A percentile compares a stretch with the other conserved stretches of the same genome.
Conservation (phyloP, 2,113 vertebrate species). For the Columbina picui region DNA sequence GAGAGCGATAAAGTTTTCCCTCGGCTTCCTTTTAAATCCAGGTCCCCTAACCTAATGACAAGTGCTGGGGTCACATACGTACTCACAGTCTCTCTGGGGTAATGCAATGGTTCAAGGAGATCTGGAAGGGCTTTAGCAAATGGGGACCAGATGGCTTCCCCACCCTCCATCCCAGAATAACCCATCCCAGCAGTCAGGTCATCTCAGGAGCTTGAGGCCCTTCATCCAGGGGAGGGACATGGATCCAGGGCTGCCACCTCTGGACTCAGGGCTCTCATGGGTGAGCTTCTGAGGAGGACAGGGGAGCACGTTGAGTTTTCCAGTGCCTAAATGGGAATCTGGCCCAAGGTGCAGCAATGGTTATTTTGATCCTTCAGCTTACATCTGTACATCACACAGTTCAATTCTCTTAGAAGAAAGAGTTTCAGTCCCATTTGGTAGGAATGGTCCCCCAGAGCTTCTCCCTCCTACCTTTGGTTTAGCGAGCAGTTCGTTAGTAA, state of each 20-base stretch:
- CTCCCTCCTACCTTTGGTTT: background rate
- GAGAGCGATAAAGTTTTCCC: no score
- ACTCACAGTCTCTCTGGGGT: background rate
- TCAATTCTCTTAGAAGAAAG: background rate
- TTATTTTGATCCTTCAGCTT: background rate
- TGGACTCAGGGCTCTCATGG: background rate
- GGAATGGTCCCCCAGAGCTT: background rate
- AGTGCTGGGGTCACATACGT: background rate
- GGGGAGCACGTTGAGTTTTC: background rate
- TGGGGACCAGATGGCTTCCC: rapidly evolving
- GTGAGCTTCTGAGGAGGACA: background rate
- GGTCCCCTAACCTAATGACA: background rate
- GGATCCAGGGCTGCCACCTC: background rate
- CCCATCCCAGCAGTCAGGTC: background rate
- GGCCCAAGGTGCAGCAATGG: background rate
- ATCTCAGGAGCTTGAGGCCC: background rate
- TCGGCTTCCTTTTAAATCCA: background rate
- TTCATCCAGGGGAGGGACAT: background rate
- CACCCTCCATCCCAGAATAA: background rate
- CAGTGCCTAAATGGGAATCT: background rate
- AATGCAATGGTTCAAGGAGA: background rate
- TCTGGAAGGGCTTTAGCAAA: background rate
- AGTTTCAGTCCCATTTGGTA: rapidly evolving
- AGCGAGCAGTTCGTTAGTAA: background rate
- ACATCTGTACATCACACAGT: background rate